These are phyloP conservation scores for Anguilla megastoma DNA, from an alignment of 2,797 vertebrate species.

Conservation along the genomic window DNA sequence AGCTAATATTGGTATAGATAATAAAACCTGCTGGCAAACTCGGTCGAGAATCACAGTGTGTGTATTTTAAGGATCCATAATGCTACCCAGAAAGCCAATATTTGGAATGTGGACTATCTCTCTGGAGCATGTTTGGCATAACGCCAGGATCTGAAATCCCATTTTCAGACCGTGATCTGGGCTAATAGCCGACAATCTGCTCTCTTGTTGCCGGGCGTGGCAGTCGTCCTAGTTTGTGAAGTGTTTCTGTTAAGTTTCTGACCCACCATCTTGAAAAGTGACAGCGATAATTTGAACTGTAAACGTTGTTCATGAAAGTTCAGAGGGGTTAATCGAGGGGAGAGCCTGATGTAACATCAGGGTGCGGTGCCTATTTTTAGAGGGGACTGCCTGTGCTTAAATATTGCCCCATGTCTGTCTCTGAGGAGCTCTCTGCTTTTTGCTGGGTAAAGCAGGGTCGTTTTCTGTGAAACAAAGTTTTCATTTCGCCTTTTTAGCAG, in stretches of 20 bases:
- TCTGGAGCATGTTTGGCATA: neutral
- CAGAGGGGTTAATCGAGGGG: neutral
- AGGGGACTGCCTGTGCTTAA: slow-evolving; percentile 3
- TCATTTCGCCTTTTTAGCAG: neutral
- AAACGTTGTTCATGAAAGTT: neutral
- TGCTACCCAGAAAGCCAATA: neutral
- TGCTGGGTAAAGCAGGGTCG: neutral
- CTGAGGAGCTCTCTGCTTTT: neutral
- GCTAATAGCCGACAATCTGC: neutral
- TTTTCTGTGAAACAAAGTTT: neutral
- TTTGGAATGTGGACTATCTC: neutral
- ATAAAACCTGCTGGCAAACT: neutral
- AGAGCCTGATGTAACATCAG: neutral
- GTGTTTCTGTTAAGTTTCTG: neutral
- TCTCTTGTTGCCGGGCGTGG: neutral
- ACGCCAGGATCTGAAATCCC: neutral
- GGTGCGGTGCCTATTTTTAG: slow-evolving; percentile 7
- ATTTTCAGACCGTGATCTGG: neutral
- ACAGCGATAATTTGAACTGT: neutral
- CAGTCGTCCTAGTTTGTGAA: neutral
- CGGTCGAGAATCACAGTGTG: neutral
- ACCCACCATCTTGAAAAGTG: neutral
- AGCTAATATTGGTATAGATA: neutral
- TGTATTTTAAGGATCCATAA: slow-evolving; percentile 1
- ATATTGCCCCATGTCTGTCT: neutral